Percentiles rank a stretch among this genome's conserved stretches.
Evolutionary conservation across 2,888 invertebrate species (phyloP).

Genomic region (Incurvaria masculella): DNA sequence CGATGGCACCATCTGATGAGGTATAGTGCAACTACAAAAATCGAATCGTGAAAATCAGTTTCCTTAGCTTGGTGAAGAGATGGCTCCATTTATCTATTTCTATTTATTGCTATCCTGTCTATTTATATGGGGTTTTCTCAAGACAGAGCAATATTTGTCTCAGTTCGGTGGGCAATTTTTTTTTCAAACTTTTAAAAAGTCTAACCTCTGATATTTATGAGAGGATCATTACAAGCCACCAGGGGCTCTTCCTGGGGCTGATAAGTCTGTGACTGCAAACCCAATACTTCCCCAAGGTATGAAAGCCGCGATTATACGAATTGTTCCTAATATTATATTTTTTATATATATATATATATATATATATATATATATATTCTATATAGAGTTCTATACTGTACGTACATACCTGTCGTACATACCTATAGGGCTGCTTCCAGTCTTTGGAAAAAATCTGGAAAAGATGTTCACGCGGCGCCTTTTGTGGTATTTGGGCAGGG

Average conservation of each 20-base stretch:
- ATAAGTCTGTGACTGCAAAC: constrained; percentile 6
- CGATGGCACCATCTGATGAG: too few relatives aligned
- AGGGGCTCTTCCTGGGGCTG: constrained; percentile 1
- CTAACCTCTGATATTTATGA: constrained; percentile 16
- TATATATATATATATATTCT: too few relatives aligned
- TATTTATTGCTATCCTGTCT: too few relatives aligned
- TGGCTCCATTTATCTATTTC: too few relatives aligned
- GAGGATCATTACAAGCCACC: background rate
- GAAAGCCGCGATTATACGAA: constrained; percentile 8
- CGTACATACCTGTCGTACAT: background rate
- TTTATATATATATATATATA: too few relatives aligned
- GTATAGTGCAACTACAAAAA: too few relatives aligned
- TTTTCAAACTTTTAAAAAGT: too few relatives aligned
- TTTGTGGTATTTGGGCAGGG: background rate
- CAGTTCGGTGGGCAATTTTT: too few relatives aligned
- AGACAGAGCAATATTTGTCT: too few relatives aligned
- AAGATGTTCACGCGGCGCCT: background rate
- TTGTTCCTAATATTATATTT: constrained; percentile 9
- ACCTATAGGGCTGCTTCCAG: background rate
- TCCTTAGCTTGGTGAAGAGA: too few relatives aligned
- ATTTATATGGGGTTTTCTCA: too few relatives aligned
- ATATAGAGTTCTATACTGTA: constrained; percentile 3
- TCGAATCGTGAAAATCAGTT: too few relatives aligned
- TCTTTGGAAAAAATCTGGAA: background rate
- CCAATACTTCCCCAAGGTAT: constrained; percentile 7